Base-by-base conservation (phyloP, 2,888 invertebrate species). In the Galerucella pusilla region DNA sequence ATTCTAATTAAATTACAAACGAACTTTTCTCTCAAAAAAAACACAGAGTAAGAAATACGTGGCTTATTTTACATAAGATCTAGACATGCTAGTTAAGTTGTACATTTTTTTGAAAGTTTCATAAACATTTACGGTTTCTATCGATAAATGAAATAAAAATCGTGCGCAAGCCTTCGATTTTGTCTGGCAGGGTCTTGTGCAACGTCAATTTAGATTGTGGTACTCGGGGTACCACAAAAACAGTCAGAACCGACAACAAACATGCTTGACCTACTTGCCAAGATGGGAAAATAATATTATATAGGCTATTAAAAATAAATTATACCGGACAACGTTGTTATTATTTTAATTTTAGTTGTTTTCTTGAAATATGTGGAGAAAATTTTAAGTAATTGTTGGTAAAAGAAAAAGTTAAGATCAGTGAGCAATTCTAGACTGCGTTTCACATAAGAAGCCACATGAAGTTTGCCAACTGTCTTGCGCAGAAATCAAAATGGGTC, bases 131-230 rank as follows among this genome's bases (percentile, higher is more conserved):
- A 64, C n/a, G 64, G 64, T 64, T 64, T 64, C 14, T 14, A 35
- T 64, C 64, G 64, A 61, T 28, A 61, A 61, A 12, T 61, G 16
- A 16, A 20, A 64, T 64, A 16, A 67, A 67, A 67, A 20, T 68
- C 68, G 57, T 68, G 68, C 20, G 20, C 59, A 59, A 54, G 35
- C 20, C 68, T 68, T 57, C 57, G 68, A 68, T 59, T 68, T 68
- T 68, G 54, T 45, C 20, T 16, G 16, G 68, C 11, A 11, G 46
- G 12, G 35, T 42, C 35, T 68, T 68, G 68, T 68, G 68, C 28
- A 68, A 68, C 54, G 52, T 68, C 59, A 68, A 68, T 68, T 68
- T 57, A 68, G 16, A 68, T 68, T 68, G 68, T 68, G 68, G 68
- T 68, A 57, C 42, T 14, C 57, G n/a, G 11, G 28, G 12, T 45